Evolutionary conservation across 2,888 invertebrate genomes (phyloP).

Genomic region (Ormyrus labotus): DNA sequence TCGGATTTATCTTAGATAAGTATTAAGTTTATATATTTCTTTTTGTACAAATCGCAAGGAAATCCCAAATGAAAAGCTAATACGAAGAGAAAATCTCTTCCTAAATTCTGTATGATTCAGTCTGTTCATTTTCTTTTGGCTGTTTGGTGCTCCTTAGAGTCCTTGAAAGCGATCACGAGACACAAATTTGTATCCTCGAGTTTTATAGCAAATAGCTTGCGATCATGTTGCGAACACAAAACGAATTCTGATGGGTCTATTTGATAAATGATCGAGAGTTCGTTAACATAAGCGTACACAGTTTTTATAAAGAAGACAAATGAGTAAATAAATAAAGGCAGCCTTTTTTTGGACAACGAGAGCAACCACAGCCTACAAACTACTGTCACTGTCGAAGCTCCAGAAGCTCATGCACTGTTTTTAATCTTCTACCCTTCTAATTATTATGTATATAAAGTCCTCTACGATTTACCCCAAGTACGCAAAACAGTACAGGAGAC

Average conservation of each 20-base stretch:
- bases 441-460: slow-evolving; percentile 54
- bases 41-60: slow-evolving; percentile 57
- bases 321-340: slow-evolving; percentile 16
- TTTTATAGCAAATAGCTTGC: slow-evolving; percentile 40
- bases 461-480: slow-evolving; percentile 41
- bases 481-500: slow-evolving; percentile 40
- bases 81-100: slow-evolving; percentile 15
- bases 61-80: slow-evolving; percentile 14
- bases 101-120: slow-evolving; percentile 4
- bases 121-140: slow-evolving; percentile 22
- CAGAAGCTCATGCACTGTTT: slow-evolving; percentile 52
- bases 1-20: slow-evolving; percentile 43
- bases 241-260: slow-evolving; percentile 22
- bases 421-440: slow-evolving; percentile 52
- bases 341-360: slow-evolving; percentile 53
- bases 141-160: slow-evolving; percentile 44
- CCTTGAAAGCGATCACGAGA: slow-evolving; percentile 28
- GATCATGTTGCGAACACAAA: slow-evolving; percentile 30
- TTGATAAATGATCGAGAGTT: not conserved
- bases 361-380: slow-evolving; percentile 53
- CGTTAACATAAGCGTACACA: slow-evolving; percentile 11
- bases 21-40: slow-evolving; percentile 53
- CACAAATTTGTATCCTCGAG: slow-evolving; percentile 40
- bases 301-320: slow-evolving; percentile 45
- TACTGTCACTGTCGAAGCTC: slow-evolving; percentile 55